Evolutionary conservation across 1,140 invertebrate species (phyloP).

Genomic region (Drosophila tristis): DNA sequence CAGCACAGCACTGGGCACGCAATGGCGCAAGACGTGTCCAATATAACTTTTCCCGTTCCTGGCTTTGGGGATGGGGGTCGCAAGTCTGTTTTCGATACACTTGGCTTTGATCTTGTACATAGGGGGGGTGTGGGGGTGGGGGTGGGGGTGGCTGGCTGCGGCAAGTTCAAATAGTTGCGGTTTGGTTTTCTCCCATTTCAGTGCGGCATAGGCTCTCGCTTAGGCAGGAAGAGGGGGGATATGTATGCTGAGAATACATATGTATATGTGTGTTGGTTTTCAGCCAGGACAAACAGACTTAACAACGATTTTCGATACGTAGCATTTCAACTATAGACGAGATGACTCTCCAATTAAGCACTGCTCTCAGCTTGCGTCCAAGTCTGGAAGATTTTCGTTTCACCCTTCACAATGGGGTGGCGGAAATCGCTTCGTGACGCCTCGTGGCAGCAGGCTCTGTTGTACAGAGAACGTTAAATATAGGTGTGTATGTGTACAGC

Average conservation of each 20-base stretch:
- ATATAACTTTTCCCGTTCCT: constrained; percentile 70
- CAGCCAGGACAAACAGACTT: constrained; percentile 40
- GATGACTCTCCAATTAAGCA: constrained; percentile 17
- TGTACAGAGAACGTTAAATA: constrained; percentile 21
- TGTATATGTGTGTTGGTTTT: constrained; percentile 38
- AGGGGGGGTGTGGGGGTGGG: too few relatives aligned
- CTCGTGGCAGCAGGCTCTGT: constrained; percentile 4
- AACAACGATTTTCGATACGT: constrained; percentile 60
- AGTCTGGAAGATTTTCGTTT: constrained; percentile 38
- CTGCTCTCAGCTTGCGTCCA: constrained; percentile 16
- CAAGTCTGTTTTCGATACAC: constrained; percentile 15
- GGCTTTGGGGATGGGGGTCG: neutral
- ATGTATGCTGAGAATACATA: constrained; percentile 39
- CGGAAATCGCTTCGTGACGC: constrained; percentile 23
- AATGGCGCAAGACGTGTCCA: constrained; percentile 79
- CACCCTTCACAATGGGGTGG: constrained; percentile 29
- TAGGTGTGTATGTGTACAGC: constrained; percentile 30
- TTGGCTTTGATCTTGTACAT: constrained; percentile 67
- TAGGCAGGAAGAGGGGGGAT: constrained; percentile 50
- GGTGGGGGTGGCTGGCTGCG: neutral
- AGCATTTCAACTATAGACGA: constrained; percentile 34
- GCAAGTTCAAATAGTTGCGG: constrained; percentile 79
- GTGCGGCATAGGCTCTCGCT: constrained; percentile 38
- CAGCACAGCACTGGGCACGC: constrained; percentile 61
- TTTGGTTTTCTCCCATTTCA: constrained; percentile 4